phyloP scores from a whole-genome alignment of 2,797 vertebrate species.

The Sebastes dallii region DNA sequence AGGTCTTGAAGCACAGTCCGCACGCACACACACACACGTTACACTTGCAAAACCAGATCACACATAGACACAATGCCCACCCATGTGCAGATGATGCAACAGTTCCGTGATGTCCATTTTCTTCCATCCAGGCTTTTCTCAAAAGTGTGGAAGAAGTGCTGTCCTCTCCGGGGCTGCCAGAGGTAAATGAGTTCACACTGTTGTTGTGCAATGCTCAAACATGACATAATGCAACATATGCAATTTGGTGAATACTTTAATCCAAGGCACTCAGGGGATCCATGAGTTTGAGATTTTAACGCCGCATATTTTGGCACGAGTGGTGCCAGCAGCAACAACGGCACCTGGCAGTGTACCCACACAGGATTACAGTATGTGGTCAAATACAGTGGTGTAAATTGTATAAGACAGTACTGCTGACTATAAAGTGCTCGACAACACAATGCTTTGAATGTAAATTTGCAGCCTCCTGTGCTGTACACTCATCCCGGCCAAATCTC shows the following conservation, averaged over 20 bases:
- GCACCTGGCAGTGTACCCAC: constrained; percentile 6
- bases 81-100: constrained; percentile 56
- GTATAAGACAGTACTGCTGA: not conserved
- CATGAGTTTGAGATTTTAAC: constrained; percentile 31
- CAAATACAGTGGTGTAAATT: not conserved
- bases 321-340: constrained; percentile 27
- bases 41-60: constrained; percentile 33
- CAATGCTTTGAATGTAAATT: constrained; percentile 22
- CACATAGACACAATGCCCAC: constrained; percentile 50
- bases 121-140: constrained; percentile 86
- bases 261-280: constrained; percentile 11
- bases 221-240: constrained; percentile 54
- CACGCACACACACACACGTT: constrained; percentile 5
- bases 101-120: constrained; percentile 51
- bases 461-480: constrained; percentile 14
- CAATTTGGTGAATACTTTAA: constrained; percentile 37
- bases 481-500: constrained; percentile 26
- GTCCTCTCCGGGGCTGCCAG: constrained; percentile 74
- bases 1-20: constrained; percentile 78
- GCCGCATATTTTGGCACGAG: constrained; percentile 6
- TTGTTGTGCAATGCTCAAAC: constrained; percentile 50
- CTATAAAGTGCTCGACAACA: not conserved
- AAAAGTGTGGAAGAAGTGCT: constrained; percentile 87
- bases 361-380: not conserved
- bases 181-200: constrained; percentile 73